Evolutionary conservation across 2,888 invertebrate genomes (phyloP).

Genomic region (Allygus modestus): DNA sequence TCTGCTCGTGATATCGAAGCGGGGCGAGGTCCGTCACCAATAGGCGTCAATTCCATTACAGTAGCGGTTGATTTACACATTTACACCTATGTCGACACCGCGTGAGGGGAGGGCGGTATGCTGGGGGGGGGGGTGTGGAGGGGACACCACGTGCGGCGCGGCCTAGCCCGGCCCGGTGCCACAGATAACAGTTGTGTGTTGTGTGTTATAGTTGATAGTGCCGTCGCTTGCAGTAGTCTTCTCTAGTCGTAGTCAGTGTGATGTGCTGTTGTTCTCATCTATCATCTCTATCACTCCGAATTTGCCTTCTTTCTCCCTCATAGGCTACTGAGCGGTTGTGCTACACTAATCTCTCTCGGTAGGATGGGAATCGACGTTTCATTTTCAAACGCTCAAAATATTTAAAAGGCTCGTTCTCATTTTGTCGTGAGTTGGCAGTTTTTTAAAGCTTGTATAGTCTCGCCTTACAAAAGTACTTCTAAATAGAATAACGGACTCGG

Average conservation of each 20-base stretch:
- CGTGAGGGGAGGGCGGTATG: not conserved
- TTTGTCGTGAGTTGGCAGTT: too few relatives aligned
- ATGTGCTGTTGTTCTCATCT: not conserved
- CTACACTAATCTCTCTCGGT: too few relatives aligned
- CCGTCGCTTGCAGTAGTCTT: conserved; percentile 7
- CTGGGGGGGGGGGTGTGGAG: not conserved
- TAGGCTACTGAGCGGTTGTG: too few relatives aligned
- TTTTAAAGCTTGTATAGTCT: too few relatives aligned
- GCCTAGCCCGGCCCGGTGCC: not conserved
- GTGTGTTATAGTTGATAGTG: conserved; percentile 39
- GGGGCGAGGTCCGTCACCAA: not conserved
- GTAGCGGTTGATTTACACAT: not conserved
- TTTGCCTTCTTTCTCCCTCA: not conserved
- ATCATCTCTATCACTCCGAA: not conserved
- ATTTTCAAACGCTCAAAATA: too few relatives aligned
- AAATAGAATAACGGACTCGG: too few relatives aligned
- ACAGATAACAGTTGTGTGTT: conserved; percentile 27
- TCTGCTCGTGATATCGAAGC: too few relatives aligned
- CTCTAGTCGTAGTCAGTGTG: not conserved
- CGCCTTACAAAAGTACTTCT: too few relatives aligned
- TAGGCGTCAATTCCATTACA: not conserved
- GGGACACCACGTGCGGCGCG: not conserved
- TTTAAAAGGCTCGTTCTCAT: too few relatives aligned
- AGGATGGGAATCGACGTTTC: too few relatives aligned
- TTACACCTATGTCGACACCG: conserved; percentile 7